A percentile compares a stretch with the other conserved stretches of the same genome.
Conservation (phyloP, 2,797 vertebrate genomes). For the Melanotaenia trifasciata region DNA sequence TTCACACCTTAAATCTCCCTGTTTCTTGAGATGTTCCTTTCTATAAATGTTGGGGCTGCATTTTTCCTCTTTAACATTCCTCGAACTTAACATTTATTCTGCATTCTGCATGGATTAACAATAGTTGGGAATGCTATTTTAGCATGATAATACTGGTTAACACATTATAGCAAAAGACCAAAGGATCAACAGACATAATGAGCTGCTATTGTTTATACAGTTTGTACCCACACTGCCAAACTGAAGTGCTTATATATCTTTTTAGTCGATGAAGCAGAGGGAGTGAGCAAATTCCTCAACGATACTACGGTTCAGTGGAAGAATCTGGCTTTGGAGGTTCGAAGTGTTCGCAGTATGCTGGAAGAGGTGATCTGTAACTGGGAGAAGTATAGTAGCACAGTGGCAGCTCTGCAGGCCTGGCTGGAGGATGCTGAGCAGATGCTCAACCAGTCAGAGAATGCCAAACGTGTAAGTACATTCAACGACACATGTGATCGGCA, state of each 20-base stretch:
- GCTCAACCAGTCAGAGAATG: constrained; percentile 91
- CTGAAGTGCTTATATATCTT: constrained; percentile 20
- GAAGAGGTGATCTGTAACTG: constrained; percentile 97
- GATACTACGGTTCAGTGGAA: constrained; percentile 94
- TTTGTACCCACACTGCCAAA: background rate
- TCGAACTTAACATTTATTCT: constrained; percentile 20
- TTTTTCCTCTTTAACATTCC: constrained; percentile 44
- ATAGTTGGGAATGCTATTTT: constrained; percentile 49
- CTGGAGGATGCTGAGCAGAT: constrained; percentile 97
- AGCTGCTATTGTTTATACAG: background rate
- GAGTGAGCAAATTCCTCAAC: constrained; percentile 91
- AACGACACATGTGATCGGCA: background rate
- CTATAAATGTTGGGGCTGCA: constrained; percentile 28
- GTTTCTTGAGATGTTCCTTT: constrained; percentile 39
- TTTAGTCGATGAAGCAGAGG: constrained; percentile 93
- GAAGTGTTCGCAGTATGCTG: constrained; percentile 97
- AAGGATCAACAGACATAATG: constrained; percentile 20
- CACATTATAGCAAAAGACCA: constrained; percentile 6
- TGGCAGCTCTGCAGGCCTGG: constrained; percentile 94
- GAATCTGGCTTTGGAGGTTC: constrained; percentile 94
- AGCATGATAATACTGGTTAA: constrained; percentile 53
- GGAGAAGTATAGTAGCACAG: constrained; percentile 93
- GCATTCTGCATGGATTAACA: constrained; percentile 60
- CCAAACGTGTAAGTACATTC: constrained; percentile 89
- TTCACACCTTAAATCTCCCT: constrained; percentile 45